Conservation (phyloP, 1,140 invertebrate genomes). For the Drosophila sproati region DNA sequence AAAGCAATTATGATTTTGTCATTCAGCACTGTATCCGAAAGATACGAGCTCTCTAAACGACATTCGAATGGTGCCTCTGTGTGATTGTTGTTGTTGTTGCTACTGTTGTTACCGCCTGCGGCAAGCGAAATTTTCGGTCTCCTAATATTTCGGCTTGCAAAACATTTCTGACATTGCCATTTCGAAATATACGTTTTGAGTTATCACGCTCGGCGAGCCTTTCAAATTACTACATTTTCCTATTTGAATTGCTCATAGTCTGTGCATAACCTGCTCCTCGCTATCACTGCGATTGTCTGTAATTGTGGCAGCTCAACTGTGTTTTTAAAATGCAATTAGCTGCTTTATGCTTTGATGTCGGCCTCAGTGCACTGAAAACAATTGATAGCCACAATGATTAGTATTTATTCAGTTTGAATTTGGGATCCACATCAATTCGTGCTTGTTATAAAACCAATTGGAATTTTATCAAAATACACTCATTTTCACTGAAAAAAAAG, state of each 20-base stretch:
- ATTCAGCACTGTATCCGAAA: slow-evolving; percentile 64
- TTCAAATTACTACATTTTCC: slow-evolving; percentile 53
- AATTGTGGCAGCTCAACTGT: slow-evolving; percentile 11
- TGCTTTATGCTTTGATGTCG: slow-evolving; percentile 5
- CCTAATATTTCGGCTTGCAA: neutral
- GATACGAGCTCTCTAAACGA: slow-evolving; percentile 56
- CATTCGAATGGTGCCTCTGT: slow-evolving; percentile 22
- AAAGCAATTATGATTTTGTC: slow-evolving; percentile 83
- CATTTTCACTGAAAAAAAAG: no score
- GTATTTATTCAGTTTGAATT: neutral
- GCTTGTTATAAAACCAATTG: no score
- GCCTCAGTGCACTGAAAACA: slow-evolving; percentile 5
- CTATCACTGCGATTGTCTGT: neutral
- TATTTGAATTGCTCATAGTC: slow-evolving; percentile 14
- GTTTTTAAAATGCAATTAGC: slow-evolving; percentile 18
- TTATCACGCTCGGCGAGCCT: slow-evolving; percentile 54
- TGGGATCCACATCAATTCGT: no score
- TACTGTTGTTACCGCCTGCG: no score
- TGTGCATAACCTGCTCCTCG: neutral
- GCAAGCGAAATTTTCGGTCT: no score
- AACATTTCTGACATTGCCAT: slow-evolving; percentile 57
- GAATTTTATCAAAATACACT: no score
- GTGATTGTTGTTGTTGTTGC: slow-evolving; percentile 13
- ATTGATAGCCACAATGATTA: neutral
- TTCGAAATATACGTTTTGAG: slow-evolving; percentile 58